These are phyloP conservation scores for Trididemnum miniatum DNA, from an alignment of 23 tunicate species.

Conservation along the genomic window DNA sequence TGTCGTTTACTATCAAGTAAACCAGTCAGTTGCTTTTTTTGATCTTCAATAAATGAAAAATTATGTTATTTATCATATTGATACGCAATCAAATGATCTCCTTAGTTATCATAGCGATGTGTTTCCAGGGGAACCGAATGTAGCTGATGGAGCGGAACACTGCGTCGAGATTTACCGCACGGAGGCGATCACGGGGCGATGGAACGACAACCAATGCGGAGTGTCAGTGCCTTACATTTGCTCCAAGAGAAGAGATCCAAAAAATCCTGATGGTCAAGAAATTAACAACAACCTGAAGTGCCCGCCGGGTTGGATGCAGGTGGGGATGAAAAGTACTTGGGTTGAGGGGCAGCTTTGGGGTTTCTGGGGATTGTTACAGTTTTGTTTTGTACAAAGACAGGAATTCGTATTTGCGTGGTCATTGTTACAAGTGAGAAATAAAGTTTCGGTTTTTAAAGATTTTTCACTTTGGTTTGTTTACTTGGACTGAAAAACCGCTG, in stretches of 20 bases:
- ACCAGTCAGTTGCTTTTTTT: neutral
- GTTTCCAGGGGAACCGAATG: conserved; percentile 87
- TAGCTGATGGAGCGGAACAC: conserved; percentile 58
- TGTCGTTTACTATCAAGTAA: no score
- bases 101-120: neutral
- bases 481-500: no score
- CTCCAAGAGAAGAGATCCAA: conserved; percentile 58
- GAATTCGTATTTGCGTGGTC: no score
- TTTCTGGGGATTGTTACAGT: no score
- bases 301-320: conserved; percentile 79
- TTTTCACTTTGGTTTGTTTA: no score
- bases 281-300: conserved; percentile 66
- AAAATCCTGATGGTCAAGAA: conserved; percentile 46
- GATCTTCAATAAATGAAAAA: neutral
- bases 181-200: conserved; percentile 63
- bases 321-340: conserved; percentile 7
- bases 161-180: conserved; percentile 79
- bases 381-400: no score
- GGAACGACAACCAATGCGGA: conserved; percentile 84
- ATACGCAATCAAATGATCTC: no score
- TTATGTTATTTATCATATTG: no score
- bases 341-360: no score
- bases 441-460: no score
- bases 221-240: conserved; percentile 57
- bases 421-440: no score